phyloP scores from a whole-genome alignment of 2,113 vertebrate genomes.

The Rhombomys opimus region DNA sequence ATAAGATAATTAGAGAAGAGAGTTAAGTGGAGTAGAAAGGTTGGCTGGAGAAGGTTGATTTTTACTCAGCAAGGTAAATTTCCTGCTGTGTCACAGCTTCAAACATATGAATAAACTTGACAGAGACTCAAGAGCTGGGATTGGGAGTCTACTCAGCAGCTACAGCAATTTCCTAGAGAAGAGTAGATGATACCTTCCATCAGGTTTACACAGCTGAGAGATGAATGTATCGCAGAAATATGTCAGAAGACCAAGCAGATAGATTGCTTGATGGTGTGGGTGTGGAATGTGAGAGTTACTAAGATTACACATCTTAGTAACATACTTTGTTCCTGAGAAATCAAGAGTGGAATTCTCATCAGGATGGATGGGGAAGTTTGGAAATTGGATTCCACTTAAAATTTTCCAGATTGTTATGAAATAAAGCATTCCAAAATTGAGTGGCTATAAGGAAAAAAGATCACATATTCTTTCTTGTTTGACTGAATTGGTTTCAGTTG shows the following conservation, averaged over 20 bases:
- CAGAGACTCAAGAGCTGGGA: background rate
- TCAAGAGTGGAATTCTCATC: background rate
- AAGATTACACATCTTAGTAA: too few relatives aligned
- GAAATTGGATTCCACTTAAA: background rate
- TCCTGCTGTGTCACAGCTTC: background rate
- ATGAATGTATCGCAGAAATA: background rate
- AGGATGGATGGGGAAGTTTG: background rate
- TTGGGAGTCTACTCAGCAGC: background rate
- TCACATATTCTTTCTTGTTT: background rate
- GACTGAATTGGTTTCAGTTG: background rate
- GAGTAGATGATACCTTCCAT: background rate
- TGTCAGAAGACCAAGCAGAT: background rate
- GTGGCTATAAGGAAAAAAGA: background rate
- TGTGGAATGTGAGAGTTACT: background rate
- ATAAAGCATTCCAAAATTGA: background rate
- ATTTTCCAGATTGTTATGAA: background rate
- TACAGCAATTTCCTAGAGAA: too few relatives aligned
- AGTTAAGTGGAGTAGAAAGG: background rate
- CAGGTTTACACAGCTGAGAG: background rate
- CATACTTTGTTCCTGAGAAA: background rate
- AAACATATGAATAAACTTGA: background rate
- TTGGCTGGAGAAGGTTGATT: background rate
- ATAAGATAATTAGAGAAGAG: background rate
- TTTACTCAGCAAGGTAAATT: background rate
- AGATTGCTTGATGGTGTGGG: background rate